phyloP scores from a whole-genome alignment of 1,140 invertebrate genomes.

The Anastrepha ludens region DNA sequence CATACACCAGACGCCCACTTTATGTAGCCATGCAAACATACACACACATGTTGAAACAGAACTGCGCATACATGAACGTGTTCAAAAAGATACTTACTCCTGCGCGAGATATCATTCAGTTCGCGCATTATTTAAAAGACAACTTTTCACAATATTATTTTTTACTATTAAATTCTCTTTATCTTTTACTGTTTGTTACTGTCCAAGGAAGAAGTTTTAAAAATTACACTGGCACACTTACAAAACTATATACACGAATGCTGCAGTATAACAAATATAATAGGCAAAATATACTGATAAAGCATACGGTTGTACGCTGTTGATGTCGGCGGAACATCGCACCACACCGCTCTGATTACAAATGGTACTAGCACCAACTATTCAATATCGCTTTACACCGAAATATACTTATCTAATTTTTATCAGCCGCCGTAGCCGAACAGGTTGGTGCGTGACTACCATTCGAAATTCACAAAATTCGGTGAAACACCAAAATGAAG shows the following conservation, averaged over 20 bases:
- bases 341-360: not conserved
- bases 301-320: not conserved
- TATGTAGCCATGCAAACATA: too few species aligned
- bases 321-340: not conserved
- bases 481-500: too few species aligned
- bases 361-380: not conserved
- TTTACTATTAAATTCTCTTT: not conserved
- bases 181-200: not conserved
- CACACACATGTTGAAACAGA: too few species aligned
- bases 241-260: not conserved
- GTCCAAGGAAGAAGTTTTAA: not conserved
- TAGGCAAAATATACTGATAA: not conserved
- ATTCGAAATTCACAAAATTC: too few species aligned
- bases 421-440: too few species aligned
- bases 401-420: not conserved
- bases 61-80: too few species aligned
- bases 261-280: slow-evolving; percentile 10
- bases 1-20: not conserved
- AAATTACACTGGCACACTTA: not conserved
- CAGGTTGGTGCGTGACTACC: too few species aligned
- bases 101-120: not conserved
- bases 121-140: not conserved
- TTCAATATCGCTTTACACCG: not conserved
- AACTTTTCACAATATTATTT: not conserved
- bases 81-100: too few species aligned